Conservation (phyloP, 1,140 invertebrate species). For the Lordiphosa stackelbergi region DNA sequence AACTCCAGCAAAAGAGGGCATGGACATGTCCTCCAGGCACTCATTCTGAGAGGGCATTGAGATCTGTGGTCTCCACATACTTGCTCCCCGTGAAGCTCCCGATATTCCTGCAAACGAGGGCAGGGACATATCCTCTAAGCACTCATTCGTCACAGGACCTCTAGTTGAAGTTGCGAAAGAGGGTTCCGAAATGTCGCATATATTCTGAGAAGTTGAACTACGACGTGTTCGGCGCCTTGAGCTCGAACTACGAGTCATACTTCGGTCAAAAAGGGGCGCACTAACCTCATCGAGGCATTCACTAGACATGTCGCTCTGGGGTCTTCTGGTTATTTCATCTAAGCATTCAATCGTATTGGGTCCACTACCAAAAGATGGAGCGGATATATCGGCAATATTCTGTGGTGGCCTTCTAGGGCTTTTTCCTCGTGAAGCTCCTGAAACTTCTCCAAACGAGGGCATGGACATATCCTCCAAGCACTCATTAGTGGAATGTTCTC, state of each 20-base stretch:
- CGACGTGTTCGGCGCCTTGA: neutral
- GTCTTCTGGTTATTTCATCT: no score
- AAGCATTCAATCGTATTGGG: no score
- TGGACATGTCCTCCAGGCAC: no score
- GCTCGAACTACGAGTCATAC: neutral
- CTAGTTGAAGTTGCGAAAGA: neutral
- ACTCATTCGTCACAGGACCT: neutral
- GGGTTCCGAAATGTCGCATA: slow-evolving; percentile 1
- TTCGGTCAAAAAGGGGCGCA: slow-evolving; percentile 5
- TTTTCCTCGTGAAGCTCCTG: no score
- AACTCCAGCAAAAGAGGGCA: neutral
- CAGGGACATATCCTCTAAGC: slow-evolving; percentile 1
- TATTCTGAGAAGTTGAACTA: neutral
- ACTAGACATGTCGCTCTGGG: no score
- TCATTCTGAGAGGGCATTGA: neutral
- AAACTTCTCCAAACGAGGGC: slow-evolving; percentile 10
- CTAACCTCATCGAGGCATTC: slow-evolving; percentile 1
- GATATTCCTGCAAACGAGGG: slow-evolving; percentile 5
- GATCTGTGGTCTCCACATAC: no score
- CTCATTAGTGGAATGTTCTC: neutral
- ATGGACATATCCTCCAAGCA: slow-evolving; percentile 10
- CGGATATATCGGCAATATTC: no score
- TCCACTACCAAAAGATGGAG: no score
- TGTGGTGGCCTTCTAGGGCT: no score
- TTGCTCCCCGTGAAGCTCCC: neutral